Percentiles rank a stretch among this genome's conserved stretches.
Evolutionary conservation across 2,888 invertebrate species (phyloP).

Genomic region (Drosophila austrosaltans): DNA sequence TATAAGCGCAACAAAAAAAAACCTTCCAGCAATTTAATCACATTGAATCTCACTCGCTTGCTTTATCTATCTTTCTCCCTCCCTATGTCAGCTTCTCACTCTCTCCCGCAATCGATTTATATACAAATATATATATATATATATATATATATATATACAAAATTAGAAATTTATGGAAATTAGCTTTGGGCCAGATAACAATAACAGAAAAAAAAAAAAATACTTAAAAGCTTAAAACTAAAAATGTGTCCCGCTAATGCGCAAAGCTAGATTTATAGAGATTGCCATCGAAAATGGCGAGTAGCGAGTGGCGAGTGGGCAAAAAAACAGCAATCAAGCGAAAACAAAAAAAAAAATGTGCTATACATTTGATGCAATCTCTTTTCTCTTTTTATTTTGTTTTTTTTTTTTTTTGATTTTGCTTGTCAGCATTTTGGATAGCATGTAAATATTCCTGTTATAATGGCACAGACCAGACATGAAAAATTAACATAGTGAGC

Average conservation of each 20-base stretch:
- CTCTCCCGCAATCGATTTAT: conserved; percentile 17
- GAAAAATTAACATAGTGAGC: conserved; percentile 72
- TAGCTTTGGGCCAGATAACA: conserved; percentile 51
- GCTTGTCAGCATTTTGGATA: conserved; percentile 41
- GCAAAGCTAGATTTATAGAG: conserved; percentile 49
- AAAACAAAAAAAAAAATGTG: conserved; percentile 44
- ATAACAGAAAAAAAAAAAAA: conserved; percentile 22
- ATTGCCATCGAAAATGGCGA: conserved; percentile 43
- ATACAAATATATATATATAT: conserved; percentile 11
- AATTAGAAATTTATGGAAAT: conserved; percentile 80
- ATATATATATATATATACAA: conserved; percentile 45
- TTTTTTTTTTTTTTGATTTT: conserved; percentile 28
- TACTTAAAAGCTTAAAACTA: conserved; percentile 76
- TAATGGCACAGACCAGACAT: conserved; percentile 51
- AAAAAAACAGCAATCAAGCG: conserved; percentile 38
- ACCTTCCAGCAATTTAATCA: conserved; percentile 39
- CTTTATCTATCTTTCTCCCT: background rate
- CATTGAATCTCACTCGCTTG: conserved; percentile 24
- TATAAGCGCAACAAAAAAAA: conserved; percentile 28
- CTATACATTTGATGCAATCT: conserved; percentile 35
- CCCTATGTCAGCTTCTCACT: conserved; percentile 1
- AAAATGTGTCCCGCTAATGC: conserved; percentile 74
- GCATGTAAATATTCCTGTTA: conserved; percentile 31
- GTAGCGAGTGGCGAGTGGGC: conserved; percentile 29
- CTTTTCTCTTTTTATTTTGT: conserved; percentile 6